Evolutionary conservation across 2,888 invertebrate genomes (phyloP).

Genomic region (Gastrophysa polygoni): DNA sequence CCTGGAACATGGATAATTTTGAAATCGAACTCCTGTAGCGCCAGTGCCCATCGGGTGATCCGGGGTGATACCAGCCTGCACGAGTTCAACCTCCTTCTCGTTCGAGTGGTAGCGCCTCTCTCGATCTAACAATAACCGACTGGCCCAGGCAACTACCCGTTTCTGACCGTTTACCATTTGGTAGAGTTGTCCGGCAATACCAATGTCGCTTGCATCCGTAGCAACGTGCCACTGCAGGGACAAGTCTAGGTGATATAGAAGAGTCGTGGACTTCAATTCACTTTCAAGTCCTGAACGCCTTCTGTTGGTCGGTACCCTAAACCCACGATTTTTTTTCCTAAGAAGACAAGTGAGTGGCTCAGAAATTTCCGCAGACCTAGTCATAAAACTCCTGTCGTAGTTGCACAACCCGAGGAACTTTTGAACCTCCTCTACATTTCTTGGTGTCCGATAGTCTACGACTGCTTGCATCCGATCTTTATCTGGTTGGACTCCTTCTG

Average conservation of each 20-base stretch:
- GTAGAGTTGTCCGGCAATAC: not conserved
- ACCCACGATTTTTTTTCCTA: not conserved
- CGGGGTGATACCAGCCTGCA: not conserved
- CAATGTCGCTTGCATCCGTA: not conserved
- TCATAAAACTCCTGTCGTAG: not conserved
- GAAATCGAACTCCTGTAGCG: not conserved
- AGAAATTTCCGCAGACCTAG: not conserved
- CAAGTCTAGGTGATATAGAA: conserved; percentile 2
- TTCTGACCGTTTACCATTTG: not conserved
- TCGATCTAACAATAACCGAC: not conserved
- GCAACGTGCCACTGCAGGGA: not conserved
- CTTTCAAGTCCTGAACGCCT: not conserved
- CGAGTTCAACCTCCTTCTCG: not conserved
- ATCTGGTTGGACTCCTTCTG: not conserved
- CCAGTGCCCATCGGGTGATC: not conserved
- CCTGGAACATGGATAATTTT: not conserved
- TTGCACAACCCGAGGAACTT: not conserved
- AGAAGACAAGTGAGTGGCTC: not conserved
- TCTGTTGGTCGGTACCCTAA: not conserved
- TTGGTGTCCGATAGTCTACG: not conserved
- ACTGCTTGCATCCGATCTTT: not conserved
- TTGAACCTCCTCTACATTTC: not conserved
- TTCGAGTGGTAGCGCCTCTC: not conserved
- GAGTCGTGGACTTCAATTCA: not conserved
- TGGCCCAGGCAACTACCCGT: not conserved